Conservation (phyloP, 2,113 vertebrate genomes). For the Donacobius atricapilla region DNA sequence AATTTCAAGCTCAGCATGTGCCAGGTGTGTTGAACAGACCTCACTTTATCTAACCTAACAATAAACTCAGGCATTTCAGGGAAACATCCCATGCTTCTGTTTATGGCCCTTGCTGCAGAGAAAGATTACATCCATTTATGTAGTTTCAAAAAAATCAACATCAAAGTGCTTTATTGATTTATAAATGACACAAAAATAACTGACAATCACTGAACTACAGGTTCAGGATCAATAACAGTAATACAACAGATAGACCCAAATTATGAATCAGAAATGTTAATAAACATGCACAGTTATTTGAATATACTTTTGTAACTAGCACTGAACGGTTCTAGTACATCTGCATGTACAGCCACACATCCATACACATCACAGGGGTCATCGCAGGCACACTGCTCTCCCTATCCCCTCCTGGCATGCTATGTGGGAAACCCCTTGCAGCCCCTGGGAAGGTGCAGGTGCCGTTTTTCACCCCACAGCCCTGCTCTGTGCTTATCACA, state of each 20-base stretch:
- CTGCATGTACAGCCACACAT: too few relatives aligned
- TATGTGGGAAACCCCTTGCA: not conserved
- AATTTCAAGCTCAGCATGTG: not conserved
- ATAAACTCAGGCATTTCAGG: not conserved
- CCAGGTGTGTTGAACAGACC: not conserved
- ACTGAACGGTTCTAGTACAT: fast-evolving
- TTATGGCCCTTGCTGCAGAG: not conserved
- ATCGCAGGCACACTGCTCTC: not conserved
- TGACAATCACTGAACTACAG: not conserved
- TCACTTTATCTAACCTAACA: not conserved
- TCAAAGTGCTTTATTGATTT: not conserved
- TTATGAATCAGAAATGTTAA: not conserved
- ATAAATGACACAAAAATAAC: not conserved
- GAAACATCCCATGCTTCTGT: not conserved
- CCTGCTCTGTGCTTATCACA: not conserved
- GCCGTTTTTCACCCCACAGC: not conserved
- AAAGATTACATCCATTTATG: not conserved
- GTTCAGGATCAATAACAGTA: not conserved
- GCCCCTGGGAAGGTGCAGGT: not conserved
- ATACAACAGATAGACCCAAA: not conserved
- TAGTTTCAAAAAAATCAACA: not conserved
- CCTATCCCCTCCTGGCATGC: not conserved
- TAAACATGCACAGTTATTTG: not conserved
- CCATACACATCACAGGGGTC: too few relatives aligned
- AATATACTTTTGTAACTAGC: fast-evolving